Conservation (phyloP, 2,113 vertebrate genomes). For the Microtus richardsoni region DNA sequence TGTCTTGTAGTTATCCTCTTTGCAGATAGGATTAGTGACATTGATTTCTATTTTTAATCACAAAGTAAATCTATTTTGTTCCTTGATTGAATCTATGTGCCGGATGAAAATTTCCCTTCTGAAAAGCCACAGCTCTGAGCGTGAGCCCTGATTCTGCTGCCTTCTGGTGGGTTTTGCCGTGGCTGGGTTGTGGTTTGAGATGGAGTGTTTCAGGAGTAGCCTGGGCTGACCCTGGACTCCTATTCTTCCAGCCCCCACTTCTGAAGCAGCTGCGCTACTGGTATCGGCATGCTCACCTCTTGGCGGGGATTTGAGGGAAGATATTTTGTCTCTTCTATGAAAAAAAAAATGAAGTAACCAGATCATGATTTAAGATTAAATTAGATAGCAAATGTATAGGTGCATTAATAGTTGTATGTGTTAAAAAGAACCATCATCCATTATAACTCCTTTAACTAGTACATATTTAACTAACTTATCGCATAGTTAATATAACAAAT, state of each 20-base stretch:
- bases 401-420: not conserved
- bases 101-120: not conserved
- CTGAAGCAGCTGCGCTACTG: not conserved
- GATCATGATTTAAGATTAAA: not conserved
- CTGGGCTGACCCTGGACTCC: not conserved
- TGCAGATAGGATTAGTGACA: not conserved
- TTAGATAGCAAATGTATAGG: not conserved
- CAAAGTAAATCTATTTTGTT: not conserved
- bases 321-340: not conserved
- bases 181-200: not conserved
- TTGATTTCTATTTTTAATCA: conserved; percentile 62
- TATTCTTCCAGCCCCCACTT: not conserved
- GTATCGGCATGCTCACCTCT: not conserved
- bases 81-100: not conserved
- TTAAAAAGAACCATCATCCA: not conserved
- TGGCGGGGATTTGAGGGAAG: not conserved
- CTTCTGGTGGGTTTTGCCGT: not conserved
- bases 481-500: not conserved
- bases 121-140: not conserved
- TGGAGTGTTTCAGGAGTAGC: not conserved
- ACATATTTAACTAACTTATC: not conserved
- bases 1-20: not conserved
- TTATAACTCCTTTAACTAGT: not conserved
- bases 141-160: not conserved
- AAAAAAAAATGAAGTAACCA: not conserved